A percentile compares a stretch with the other conserved stretches of the same genome.
These are phyloP conservation scores for Luperina testacea DNA, from an alignment of 2,888 invertebrate genomes.

Conservation along the genomic window DNA sequence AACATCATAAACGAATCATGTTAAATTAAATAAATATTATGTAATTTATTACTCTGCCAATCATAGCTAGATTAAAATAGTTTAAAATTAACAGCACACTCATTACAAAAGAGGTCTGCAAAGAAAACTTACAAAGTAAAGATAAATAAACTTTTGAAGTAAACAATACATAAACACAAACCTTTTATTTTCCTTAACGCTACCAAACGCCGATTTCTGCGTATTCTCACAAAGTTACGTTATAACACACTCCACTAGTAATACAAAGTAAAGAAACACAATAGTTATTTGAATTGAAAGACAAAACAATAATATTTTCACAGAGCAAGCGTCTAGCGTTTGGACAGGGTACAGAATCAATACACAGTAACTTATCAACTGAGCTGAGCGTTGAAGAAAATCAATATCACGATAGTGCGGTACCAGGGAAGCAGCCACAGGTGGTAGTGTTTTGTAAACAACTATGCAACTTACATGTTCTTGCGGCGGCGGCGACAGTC, in stretches of 20 bases:
- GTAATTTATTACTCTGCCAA: not conserved
- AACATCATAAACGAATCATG: not conserved
- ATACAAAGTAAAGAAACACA: not conserved
- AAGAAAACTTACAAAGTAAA: constrained; percentile 10
- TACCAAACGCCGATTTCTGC: constrained; percentile 3
- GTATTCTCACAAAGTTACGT: not conserved
- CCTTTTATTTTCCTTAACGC: constrained; percentile 37
- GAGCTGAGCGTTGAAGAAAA: constrained; percentile 63
- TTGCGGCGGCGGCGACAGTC: constrained; percentile 69
- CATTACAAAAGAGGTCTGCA: not conserved
- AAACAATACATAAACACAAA: constrained; percentile 45
- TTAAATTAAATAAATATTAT: not conserved
- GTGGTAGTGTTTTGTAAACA: constrained; percentile 67
- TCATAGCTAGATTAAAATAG: not conserved
- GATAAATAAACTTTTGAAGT: constrained; percentile 36
- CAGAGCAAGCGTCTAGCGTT: constrained; percentile 7
- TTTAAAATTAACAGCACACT: not conserved
- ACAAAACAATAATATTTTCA: constrained; percentile 11
- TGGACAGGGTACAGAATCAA: constrained; percentile 64
- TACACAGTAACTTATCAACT: constrained; percentile 63
- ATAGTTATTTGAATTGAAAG: not conserved
- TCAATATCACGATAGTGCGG: constrained; percentile 68
- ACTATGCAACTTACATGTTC: constrained; percentile 51
- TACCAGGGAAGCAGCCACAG: constrained; percentile 68
- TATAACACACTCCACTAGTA: not conserved